Conservation (phyloP, 2,113 vertebrate species). For the Drymodes brunneopygia region DNA sequence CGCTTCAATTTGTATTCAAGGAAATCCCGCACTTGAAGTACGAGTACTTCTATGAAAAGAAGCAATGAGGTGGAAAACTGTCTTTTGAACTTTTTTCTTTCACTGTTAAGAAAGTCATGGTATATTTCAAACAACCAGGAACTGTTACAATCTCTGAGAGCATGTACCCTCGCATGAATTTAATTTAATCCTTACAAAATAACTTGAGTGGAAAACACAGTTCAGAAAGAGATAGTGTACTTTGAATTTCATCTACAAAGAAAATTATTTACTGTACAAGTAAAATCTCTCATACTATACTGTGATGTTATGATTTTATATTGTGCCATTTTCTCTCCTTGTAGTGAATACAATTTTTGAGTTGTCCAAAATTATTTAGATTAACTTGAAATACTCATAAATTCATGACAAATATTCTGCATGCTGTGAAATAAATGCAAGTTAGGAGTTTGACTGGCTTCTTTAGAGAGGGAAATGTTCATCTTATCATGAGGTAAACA, state of each 20-base stretch:
- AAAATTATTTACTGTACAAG: slow-evolving; percentile 37
- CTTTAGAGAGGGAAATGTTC: background rate
- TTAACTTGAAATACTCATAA: slow-evolving; percentile 36
- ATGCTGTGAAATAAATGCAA: background rate
- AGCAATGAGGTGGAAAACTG: slow-evolving; percentile 67
- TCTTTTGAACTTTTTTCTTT: slow-evolving; percentile 65
- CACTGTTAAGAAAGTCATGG: slow-evolving; percentile 2
- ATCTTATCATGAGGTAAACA: background rate
- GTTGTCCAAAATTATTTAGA: slow-evolving; percentile 53
- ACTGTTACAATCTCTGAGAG: slow-evolving; percentile 44
- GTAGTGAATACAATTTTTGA: slow-evolving; percentile 39
- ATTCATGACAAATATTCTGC: background rate
- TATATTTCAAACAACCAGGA: slow-evolving; percentile 57
- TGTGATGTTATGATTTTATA: slow-evolving; percentile 47
- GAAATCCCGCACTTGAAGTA: slow-evolving; percentile 34
- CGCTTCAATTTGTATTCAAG: slow-evolving; percentile 58
- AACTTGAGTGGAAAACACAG: slow-evolving; percentile 68
- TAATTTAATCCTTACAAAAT: slow-evolving; percentile 70
- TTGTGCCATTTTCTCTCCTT: slow-evolving; percentile 18
- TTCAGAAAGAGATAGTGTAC: slow-evolving; percentile 40
- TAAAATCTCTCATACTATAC: slow-evolving; percentile 16
- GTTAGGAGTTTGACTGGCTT: background rate
- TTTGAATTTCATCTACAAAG: slow-evolving; percentile 61
- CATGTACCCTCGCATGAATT: slow-evolving; percentile 52
- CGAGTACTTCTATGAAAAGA: slow-evolving; percentile 54